Evolutionary conservation across 2,113 vertebrate genomes (phyloP).

Genomic region (Capra hircus): DNA sequence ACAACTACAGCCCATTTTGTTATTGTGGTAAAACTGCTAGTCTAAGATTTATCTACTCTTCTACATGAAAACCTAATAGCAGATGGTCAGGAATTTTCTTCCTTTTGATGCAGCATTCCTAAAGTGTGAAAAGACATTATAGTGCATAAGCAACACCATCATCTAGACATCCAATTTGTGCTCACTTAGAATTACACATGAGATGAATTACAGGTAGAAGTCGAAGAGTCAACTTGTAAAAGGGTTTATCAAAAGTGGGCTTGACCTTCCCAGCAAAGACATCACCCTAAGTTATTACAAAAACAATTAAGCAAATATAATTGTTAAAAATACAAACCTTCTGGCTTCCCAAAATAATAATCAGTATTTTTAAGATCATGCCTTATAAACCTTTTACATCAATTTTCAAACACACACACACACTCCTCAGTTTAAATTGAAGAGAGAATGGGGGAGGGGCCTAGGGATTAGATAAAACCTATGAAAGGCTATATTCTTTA

Average conservation of each 20-base stretch:
- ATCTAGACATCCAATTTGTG: not conserved
- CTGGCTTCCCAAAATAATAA: not conserved
- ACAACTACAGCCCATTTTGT: not conserved
- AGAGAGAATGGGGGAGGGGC: not conserved
- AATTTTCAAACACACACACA: not conserved
- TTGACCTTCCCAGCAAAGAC: not conserved
- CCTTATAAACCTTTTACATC: not conserved
- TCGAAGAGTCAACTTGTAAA: not conserved
- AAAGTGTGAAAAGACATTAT: slow-evolving; percentile 14
- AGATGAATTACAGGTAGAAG: not conserved
- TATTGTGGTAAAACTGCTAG: slow-evolving; percentile 20
- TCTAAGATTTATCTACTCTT: slow-evolving; percentile 9
- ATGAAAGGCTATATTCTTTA: not conserved
- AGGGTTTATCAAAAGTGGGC: not conserved
- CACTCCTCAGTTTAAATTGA: not conserved
- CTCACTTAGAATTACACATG: not conserved
- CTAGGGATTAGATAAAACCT: not conserved
- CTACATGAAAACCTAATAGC: slow-evolving; percentile 13
- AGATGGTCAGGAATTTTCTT: slow-evolving; percentile 27
- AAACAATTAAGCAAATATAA: not conserved
- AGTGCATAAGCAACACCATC: not conserved
- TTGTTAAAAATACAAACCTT: not conserved
- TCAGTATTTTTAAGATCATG: not conserved
- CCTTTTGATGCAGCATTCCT: slow-evolving; percentile 16
- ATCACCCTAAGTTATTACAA: not conserved